Evolutionary conservation across 1,140 invertebrate species (phyloP).

Genomic region (Drosophila chauvacae): DNA sequence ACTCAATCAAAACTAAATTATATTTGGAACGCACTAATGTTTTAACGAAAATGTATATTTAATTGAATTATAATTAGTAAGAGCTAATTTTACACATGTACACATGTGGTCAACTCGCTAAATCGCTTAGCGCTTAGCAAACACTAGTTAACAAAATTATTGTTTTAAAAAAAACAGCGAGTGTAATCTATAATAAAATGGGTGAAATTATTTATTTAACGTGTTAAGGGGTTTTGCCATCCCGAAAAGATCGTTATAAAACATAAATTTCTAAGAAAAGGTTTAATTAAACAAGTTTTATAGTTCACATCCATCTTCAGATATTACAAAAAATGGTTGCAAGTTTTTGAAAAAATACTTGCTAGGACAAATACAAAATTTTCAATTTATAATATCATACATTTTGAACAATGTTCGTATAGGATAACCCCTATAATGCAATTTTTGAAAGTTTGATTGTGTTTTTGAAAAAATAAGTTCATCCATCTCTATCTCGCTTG

Average conservation of each 20-base stretch:
- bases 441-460: no score
- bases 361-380: no score
- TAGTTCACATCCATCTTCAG: no score
- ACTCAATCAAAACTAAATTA: constrained; percentile 4
- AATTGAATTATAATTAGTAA: constrained; percentile 3
- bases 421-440: no score
- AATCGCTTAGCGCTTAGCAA: not conserved
- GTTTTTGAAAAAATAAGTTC: not conserved
- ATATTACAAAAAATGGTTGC: no score
- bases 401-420: no score
- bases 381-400: no score
- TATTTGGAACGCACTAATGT: not conserved
- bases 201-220: no score
- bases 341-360: no score
- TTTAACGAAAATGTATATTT: not conserved
- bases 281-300: not conserved
- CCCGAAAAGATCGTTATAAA: not conserved
- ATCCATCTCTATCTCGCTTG: not conserved
- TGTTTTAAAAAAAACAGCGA: not conserved
- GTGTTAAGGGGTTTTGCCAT: not conserved
- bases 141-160: not conserved
- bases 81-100: no score
- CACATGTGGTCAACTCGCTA: not conserved
- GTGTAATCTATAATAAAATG: not conserved
- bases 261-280: not conserved